phyloP scores from a whole-genome alignment of 2,113 vertebrate species.

The Regulus satrapa region DNA sequence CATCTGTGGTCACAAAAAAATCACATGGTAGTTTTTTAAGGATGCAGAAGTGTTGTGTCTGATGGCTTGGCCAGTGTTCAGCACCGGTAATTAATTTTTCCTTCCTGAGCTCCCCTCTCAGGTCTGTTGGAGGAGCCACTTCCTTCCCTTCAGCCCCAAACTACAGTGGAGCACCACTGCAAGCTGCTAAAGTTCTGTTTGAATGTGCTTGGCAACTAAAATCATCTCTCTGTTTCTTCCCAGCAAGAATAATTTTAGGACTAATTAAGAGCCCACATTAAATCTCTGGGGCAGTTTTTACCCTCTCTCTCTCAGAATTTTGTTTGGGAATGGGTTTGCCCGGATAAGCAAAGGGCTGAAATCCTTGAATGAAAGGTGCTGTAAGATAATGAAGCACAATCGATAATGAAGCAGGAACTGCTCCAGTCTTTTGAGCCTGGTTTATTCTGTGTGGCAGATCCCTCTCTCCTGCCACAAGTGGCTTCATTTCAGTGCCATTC shows the following conservation, averaged over 20 bases:
- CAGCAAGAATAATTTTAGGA: not conserved
- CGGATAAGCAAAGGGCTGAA: not conserved
- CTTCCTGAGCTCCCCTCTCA: not conserved
- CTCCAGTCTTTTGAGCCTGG: not conserved
- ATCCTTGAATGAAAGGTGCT: not conserved
- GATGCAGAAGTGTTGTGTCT: not conserved
- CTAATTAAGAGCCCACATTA: not conserved
- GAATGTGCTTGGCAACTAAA: not conserved
- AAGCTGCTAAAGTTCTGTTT: not conserved
- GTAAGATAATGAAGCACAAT: not conserved
- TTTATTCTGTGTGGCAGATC: not conserved
- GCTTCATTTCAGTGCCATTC: not conserved
- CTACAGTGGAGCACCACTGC: not conserved
- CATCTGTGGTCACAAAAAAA: not conserved
- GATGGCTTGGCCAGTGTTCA: not conserved
- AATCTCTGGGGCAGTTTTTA: not conserved
- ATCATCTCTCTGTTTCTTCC: not conserved
- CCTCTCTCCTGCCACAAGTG: not conserved
- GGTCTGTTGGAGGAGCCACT: not conserved
- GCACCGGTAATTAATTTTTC: constrained; percentile 23
- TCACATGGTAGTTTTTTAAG: not conserved
- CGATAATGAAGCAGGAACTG: accelerated
- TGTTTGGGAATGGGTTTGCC: not conserved
- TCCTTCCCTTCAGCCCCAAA: not conserved
- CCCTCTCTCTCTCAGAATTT: not conserved